phyloP scores from a whole-genome alignment of 1,140 invertebrate genomes.

The Drosophila bifasciata region DNA sequence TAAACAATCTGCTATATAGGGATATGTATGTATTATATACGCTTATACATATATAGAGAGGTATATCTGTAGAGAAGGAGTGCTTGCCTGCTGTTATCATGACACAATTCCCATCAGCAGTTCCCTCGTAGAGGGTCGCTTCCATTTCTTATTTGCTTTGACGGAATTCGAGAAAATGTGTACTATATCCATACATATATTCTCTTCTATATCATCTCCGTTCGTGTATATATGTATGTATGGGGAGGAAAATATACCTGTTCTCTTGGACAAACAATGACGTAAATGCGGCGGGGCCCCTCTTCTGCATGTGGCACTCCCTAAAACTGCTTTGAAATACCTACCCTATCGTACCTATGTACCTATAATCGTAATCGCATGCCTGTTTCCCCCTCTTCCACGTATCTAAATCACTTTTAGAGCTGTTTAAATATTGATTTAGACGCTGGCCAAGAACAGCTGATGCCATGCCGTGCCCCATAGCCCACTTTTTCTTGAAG shows the following conservation, averaged over 20 bases:
- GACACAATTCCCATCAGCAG: slow-evolving; percentile 66
- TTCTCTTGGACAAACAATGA: slow-evolving; percentile 64
- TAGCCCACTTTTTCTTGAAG: not conserved
- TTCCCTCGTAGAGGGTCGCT: slow-evolving; percentile 4
- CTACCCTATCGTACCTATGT: not conserved
- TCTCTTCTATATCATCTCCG: not conserved
- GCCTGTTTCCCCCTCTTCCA: not conserved
- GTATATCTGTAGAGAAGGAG: slow-evolving; percentile 12
- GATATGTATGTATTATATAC: slow-evolving; percentile 23
- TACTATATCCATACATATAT: slow-evolving; percentile 15
- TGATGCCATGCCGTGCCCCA: slow-evolving; percentile 29
- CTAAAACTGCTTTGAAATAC: not conserved
- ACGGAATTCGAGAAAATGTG: slow-evolving; percentile 34
- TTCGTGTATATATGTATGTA: too few relatives aligned
- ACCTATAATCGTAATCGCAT: not conserved
- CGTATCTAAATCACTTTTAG: slow-evolving; percentile 3
- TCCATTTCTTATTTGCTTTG: slow-evolving; percentile 43
- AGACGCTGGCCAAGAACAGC: slow-evolving; percentile 44
- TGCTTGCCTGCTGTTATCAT: slow-evolving; percentile 32
- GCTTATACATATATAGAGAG: slow-evolving; percentile 4
- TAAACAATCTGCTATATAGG: slow-evolving; percentile 27
- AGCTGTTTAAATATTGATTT: slow-evolving; percentile 45
- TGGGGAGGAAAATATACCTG: slow-evolving; percentile 10
- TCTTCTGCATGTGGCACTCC: slow-evolving; percentile 19
- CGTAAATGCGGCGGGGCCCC: slow-evolving; percentile 41